Percentiles rank a stretch among this genome's conserved stretches.
Evolutionary conservation across 2,888 invertebrate species (phyloP).

Genomic region (Merodon equestris): DNA sequence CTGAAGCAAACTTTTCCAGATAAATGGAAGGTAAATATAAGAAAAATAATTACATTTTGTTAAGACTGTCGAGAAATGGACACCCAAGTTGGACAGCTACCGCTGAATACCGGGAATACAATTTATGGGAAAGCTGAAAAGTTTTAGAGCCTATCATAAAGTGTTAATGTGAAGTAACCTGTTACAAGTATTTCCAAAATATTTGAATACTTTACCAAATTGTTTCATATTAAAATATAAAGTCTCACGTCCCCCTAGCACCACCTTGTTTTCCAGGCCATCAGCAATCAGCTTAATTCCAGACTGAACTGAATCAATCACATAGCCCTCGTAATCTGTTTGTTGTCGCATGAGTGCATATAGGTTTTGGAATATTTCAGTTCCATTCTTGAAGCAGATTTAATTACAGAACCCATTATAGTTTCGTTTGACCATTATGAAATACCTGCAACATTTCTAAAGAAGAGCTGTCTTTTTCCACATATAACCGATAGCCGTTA

Average conservation of each 20-base stretch:
- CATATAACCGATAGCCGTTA: slow-evolving; percentile 83
- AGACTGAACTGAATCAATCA: slow-evolving; percentile 85
- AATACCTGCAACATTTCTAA: slow-evolving; percentile 84
- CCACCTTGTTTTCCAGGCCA: slow-evolving; percentile 81
- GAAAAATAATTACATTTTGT: slow-evolving; percentile 82
- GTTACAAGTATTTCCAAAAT: no score
- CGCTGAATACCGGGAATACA: slow-evolving; percentile 88
- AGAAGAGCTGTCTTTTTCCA: slow-evolving; percentile 87
- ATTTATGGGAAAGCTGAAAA: slow-evolving; percentile 86
- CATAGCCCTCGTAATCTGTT: slow-evolving; percentile 78
- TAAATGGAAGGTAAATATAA: background rate
- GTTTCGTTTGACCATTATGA: background rate
- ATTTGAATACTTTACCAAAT: slow-evolving; percentile 81
- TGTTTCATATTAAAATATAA: slow-evolving; percentile 87
- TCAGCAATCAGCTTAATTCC: slow-evolving; percentile 84
- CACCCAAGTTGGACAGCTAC: slow-evolving; percentile 88
- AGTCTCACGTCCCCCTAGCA: slow-evolving; percentile 87
- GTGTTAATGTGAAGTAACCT: background rate
- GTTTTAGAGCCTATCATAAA: slow-evolving; percentile 72
- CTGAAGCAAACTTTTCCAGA: slow-evolving; percentile 76
- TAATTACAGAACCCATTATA: background rate
- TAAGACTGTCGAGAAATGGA: slow-evolving; percentile 86
- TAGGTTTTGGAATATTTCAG: slow-evolving; percentile 85
- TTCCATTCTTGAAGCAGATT: slow-evolving; percentile 82
- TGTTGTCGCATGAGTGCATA: slow-evolving; percentile 84